Evolutionary conservation across 2,888 invertebrate species (phyloP), one percentile per base, ranked within the genome.

Genomic region (Hemithea aestivaria): DNA sequence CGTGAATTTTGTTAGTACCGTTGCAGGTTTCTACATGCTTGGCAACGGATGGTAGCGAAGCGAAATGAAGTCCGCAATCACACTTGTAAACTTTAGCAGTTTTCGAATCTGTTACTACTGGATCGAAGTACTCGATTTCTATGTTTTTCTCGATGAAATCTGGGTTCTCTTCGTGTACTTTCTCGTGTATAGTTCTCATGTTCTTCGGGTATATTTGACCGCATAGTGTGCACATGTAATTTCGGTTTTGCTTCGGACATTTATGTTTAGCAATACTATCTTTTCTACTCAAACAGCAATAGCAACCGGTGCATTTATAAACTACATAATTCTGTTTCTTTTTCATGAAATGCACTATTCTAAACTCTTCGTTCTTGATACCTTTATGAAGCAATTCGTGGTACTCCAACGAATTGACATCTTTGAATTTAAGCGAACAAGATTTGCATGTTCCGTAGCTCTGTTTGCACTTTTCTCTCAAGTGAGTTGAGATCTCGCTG

Each of bases 1-100:
- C 58, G 0, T 53, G 55, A 1, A 63, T 47, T 0, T 47, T 44
- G 0, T 42, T 7, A 1, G 26, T 6, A 0, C 45, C 34, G 2
- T 39, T 40, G 8, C 67, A 66, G 0, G 36, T 9, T 1, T 48
- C 38, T 1, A 56, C 30, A 33, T 73, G 73, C 2, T 47, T 58
- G 1, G 62, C 53, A 1, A 66, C 43, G 0, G 54, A 43, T 7
- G 45, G 46, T 5, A 53, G 22, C 0, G 69, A 60, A 0, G 61
- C 64, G 10, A 54, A 72, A 37, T 73, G 71, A 0, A 73, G 23
- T 0, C 67, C 66, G 6, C 73, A 73, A 0, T 45, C 20, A 8
- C 71, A 73, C 44, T 60, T 51, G 22, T 51, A 71, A 0, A 69
- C 35, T 9, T 48, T 42, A 1, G 40, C 38, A 0, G 35, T 31